Conservation (phyloP, 2,888 invertebrate species). For the Lucinisca nassula region DNA sequence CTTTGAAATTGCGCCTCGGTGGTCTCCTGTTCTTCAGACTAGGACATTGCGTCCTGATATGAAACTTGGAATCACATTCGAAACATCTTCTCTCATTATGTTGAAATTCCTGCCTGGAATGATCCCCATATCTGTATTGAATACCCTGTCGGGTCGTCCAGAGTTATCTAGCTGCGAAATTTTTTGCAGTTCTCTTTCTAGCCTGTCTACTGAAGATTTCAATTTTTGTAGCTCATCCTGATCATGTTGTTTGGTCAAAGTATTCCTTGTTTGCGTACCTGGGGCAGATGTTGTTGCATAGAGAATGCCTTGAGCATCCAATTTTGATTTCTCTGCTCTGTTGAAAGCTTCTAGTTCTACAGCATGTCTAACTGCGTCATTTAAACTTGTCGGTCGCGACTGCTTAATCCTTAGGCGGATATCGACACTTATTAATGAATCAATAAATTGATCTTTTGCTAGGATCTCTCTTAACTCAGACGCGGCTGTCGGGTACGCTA, state of each 20-base stretch:
- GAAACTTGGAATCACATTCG: constrained; percentile 1
- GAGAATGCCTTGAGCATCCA: neutral
- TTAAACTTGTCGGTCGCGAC: no score
- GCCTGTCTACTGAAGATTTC: neutral
- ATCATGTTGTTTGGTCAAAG: neutral
- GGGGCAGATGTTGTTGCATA: neutral
- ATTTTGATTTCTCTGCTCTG: neutral
- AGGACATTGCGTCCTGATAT: neutral
- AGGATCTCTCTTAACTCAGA: constrained; percentile 25
- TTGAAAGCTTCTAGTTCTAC: neutral
- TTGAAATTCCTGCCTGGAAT: neutral
- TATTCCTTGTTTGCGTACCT: neutral
- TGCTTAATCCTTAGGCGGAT: neutral
- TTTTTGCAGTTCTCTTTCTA: neutral
- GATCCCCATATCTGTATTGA: neutral
- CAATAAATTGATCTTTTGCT: constrained; percentile 15
- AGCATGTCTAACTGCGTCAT: neutral
- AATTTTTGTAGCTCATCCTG: neutral
- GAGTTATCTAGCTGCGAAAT: neutral
- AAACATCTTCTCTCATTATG: neutral
- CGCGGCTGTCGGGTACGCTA: constrained; percentile 37
- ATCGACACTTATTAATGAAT: neutral
- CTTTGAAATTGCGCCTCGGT: neutral
- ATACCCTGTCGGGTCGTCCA: no score
- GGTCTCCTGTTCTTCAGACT: neutral